These are phyloP conservation scores for Notolabrus celidotus DNA, from an alignment of 2,797 vertebrate genomes.

Conservation along the genomic window DNA sequence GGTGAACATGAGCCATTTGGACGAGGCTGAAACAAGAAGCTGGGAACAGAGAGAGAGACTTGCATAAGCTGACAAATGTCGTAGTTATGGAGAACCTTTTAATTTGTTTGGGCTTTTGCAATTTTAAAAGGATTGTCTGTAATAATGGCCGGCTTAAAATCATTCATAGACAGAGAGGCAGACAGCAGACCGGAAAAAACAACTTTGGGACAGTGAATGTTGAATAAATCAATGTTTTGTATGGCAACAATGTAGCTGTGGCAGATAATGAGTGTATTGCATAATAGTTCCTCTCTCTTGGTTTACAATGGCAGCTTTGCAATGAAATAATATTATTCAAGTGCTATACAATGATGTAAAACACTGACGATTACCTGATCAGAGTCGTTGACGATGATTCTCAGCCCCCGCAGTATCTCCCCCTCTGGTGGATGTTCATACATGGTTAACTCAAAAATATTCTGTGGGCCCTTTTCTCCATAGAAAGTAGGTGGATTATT, in stretches of 20 bases:
- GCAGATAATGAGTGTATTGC: slow-evolving; percentile 34
- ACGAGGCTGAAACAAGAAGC: slow-evolving; percentile 36
- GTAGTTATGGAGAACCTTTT: slow-evolving; percentile 50
- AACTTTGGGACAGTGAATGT: slow-evolving; percentile 16
- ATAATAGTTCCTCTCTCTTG: slow-evolving; percentile 17
- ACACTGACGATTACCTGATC: slow-evolving; percentile 88
- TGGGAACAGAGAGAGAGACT: slow-evolving; percentile 53
- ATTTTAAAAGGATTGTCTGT: slow-evolving; percentile 58
- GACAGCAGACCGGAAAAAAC: slow-evolving; percentile 22
- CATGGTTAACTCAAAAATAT: slow-evolving; percentile 94
- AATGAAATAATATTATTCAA: background rate
- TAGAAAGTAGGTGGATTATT: slow-evolving; percentile 97
- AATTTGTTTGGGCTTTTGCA: slow-evolving; percentile 61
- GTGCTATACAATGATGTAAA: slow-evolving; percentile 10
- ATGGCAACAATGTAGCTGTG: slow-evolving; percentile 44
- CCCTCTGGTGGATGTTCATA: slow-evolving; percentile 95
- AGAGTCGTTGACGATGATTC: slow-evolving; percentile 95
- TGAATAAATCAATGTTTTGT: slow-evolving; percentile 45
- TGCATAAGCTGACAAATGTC: slow-evolving; percentile 73
- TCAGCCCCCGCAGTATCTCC: slow-evolving; percentile 94
- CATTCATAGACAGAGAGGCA: slow-evolving; percentile 28
- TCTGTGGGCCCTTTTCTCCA: slow-evolving; percentile 92
- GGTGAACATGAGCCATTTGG: slow-evolving; percentile 48
- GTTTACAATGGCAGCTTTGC: slow-evolving; percentile 7
- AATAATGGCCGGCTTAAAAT: slow-evolving; percentile 62